phyloP scores from a whole-genome alignment of 2,888 invertebrate species.

The Adelognathus sp. region DNA sequence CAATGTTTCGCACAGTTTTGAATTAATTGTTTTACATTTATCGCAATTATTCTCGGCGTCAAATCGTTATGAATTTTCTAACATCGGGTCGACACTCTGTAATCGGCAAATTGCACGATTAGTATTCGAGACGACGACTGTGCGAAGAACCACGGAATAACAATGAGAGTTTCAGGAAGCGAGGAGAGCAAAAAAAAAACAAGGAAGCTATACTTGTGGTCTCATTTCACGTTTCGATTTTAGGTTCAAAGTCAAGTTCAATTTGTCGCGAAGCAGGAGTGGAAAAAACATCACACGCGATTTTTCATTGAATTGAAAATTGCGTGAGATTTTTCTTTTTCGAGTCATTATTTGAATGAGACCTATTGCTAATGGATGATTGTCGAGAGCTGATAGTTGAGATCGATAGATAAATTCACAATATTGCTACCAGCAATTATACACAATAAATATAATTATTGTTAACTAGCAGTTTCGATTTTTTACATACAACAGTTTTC shows the following conservation, averaged over 20 bases:
- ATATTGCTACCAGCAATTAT: no score
- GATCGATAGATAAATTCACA: no score
- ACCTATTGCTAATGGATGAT: no score
- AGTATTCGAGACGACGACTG: conserved; percentile 17
- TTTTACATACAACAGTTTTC: no score
- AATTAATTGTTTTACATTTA: neutral
- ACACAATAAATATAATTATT: no score
- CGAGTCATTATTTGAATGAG: no score
- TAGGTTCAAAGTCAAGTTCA: conserved; percentile 63
- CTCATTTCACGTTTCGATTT: conserved; percentile 35
- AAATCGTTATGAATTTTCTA: neutral
- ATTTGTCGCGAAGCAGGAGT: conserved; percentile 32
- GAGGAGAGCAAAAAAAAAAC: neutral
- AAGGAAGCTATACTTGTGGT: neutral
- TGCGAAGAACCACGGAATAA: conserved; percentile 13
- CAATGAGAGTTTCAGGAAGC: conserved; percentile 27
- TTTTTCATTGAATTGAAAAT: neutral
- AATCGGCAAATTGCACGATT: no score
- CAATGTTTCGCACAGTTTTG: neutral
- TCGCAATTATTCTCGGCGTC: neutral
- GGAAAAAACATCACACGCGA: conserved; percentile 7
- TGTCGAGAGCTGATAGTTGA: no score
- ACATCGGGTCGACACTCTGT: neutral
- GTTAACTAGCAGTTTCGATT: no score
- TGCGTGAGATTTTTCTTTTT: neutral